Percentiles rank a stretch among this genome's conserved stretches.
Evolutionary conservation across 2,113 vertebrate genomes (phyloP).

Genomic region (Equus przewalskii): DNA sequence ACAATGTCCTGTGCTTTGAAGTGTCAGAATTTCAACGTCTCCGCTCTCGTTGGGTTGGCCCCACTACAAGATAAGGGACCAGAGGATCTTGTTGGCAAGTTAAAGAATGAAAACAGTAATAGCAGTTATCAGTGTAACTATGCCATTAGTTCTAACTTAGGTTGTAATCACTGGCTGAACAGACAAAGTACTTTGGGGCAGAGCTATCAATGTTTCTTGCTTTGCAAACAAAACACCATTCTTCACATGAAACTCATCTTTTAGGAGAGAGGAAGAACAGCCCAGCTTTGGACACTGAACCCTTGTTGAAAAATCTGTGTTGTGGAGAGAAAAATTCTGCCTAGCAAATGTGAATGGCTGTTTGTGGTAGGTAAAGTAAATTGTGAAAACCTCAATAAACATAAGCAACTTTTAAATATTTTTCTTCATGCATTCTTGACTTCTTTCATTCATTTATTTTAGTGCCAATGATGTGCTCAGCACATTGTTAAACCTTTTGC

Average conservation of each 20-base stretch:
- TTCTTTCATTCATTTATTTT: background rate
- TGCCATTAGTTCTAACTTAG: background rate
- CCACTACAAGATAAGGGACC: constrained; percentile 64
- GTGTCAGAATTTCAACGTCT: constrained; percentile 42
- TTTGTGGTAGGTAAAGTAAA: background rate
- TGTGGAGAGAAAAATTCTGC: background rate
- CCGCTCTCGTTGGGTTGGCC: background rate
- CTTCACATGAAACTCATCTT: constrained; percentile 29
- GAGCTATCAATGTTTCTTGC: constrained; percentile 30
- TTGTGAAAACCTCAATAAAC: background rate
- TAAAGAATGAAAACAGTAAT: constrained; percentile 54
- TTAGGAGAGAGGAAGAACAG: background rate
- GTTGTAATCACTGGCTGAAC: constrained; percentile 65
- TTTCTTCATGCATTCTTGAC: background rate
- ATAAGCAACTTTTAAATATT: background rate
- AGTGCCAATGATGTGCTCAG: background rate
- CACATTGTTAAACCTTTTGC: background rate
- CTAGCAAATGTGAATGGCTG: background rate
- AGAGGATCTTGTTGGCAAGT: constrained; percentile 45
- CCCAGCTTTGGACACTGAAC: background rate
- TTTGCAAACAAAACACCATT: constrained; percentile 58
- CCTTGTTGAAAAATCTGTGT: background rate
- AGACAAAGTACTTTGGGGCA: constrained; percentile 54
- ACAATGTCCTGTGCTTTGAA: constrained; percentile 51
- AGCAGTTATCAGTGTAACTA: constrained; percentile 37